Evolutionary conservation across 2,113 vertebrate species (phyloP).

Genomic region (rabbit (Oryctolagus cuniculus)): DNA sequence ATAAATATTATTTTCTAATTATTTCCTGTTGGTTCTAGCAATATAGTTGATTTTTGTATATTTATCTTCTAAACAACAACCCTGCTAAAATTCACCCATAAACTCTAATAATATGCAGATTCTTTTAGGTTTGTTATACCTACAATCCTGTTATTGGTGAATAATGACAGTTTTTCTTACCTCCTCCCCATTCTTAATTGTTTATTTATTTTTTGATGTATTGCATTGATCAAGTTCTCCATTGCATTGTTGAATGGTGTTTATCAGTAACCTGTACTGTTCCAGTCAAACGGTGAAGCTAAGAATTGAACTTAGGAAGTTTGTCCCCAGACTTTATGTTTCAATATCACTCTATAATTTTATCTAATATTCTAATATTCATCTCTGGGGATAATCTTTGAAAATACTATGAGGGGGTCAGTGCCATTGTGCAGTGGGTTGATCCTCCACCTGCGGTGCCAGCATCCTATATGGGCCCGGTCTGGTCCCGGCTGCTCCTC

Average conservation of each 20-base stretch:
- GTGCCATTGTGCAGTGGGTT: too few relatives aligned
- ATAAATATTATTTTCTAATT: background rate
- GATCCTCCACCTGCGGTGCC: too few relatives aligned
- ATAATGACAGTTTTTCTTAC: background rate
- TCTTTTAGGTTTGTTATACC: background rate
- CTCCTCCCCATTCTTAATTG: background rate
- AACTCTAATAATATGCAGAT: background rate
- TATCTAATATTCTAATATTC: background rate
- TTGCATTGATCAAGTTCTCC: background rate
- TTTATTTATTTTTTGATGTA: background rate
- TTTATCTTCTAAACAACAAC: background rate
- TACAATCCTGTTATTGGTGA: background rate
- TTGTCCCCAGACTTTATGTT: background rate
- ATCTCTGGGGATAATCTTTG: background rate
- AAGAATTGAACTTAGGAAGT: background rate
- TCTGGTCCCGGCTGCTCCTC: too few relatives aligned
- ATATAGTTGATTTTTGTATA: background rate
- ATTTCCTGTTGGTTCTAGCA: background rate
- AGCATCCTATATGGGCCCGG: too few relatives aligned
- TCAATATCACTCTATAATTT: background rate
- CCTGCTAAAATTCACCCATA: background rate
- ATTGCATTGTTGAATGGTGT: background rate
- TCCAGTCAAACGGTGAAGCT: background rate
- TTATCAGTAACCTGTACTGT: background rate
- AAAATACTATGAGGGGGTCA: background rate